Evolutionary conservation across 2,113 vertebrate species (phyloP).

Genomic region (Periophthalmodon schlosseri): DNA sequence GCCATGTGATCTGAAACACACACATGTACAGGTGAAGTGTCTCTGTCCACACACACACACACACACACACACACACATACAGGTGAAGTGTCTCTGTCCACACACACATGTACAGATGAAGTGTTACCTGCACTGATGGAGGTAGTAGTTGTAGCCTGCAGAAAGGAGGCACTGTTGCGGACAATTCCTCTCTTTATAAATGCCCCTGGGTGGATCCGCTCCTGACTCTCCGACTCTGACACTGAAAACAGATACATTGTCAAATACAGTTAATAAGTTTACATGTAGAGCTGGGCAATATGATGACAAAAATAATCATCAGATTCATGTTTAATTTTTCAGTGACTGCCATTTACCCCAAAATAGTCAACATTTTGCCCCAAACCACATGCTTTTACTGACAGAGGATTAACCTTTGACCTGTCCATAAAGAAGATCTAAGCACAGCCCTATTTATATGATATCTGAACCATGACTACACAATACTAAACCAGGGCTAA

Average conservation of each 20-base stretch:
- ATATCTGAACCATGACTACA: no score
- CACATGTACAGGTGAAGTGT: background rate
- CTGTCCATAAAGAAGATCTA: no score
- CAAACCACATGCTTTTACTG: no score
- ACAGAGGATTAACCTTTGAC: no score
- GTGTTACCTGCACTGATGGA: slow-evolving; percentile 58
- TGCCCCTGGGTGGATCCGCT: slow-evolving; percentile 63
- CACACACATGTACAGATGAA: background rate
- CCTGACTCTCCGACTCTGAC: slow-evolving; percentile 73
- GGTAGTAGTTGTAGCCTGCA: slow-evolving; percentile 50
- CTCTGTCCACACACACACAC: background rate
- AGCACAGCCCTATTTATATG: no score
- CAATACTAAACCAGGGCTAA: no score
- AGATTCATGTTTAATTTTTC: no score
- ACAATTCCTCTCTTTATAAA: slow-evolving; percentile 65
- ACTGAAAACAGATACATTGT: slow-evolving; percentile 36
- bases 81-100: background rate
- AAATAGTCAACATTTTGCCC: no score
- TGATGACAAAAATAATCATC: no score
- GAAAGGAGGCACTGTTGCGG: slow-evolving; percentile 58
- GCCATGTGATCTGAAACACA: slow-evolving; percentile 67
- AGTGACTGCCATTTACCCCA: no score
- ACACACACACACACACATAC: background rate
- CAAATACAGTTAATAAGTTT: background rate
- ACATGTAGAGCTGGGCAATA: no score